phyloP scores from a whole-genome alignment of 2,113 vertebrate species.

The Periophthalmus modestus region DNA sequence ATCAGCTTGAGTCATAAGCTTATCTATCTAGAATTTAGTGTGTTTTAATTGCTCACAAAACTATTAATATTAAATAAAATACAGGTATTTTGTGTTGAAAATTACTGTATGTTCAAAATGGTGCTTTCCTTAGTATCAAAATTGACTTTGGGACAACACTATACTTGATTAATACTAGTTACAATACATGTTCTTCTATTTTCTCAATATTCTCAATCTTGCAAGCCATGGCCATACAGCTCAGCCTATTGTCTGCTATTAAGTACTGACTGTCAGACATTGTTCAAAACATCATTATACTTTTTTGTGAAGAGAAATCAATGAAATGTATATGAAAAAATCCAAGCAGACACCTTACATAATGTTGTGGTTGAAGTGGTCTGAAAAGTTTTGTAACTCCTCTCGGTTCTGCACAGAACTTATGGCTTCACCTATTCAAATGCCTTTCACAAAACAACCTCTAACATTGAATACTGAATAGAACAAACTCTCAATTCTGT shows the following conservation, averaged over 20 bases:
- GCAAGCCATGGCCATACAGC: not conserved
- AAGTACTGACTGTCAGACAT: not conserved
- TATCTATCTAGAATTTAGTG: too few species aligned
- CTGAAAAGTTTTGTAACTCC: conserved; percentile 7
- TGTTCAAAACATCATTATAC: not conserved
- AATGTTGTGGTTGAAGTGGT: not conserved
- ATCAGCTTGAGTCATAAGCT: too few species aligned
- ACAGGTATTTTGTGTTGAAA: too few species aligned
- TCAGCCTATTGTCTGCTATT: not conserved
- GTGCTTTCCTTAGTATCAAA: too few species aligned
- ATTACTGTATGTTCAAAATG: too few species aligned
- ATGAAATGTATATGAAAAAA: not conserved
- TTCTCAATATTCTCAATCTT: not conserved
- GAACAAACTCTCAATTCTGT: not conserved
- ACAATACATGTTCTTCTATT: not conserved
- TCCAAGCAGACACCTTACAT: not conserved
- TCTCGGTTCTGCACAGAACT: not conserved
- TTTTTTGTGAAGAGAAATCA: too few species aligned
- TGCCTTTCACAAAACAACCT: not conserved
- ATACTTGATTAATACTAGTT: not conserved
- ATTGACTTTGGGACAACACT: too few species aligned
- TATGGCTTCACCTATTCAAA: not conserved
- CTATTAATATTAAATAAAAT: too few species aligned
- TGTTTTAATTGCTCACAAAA: too few species aligned
- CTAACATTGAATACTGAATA: not conserved